phyloP scores from a whole-genome alignment of 1,140 invertebrate species.

The Akabosia matsudoensis region DNA sequence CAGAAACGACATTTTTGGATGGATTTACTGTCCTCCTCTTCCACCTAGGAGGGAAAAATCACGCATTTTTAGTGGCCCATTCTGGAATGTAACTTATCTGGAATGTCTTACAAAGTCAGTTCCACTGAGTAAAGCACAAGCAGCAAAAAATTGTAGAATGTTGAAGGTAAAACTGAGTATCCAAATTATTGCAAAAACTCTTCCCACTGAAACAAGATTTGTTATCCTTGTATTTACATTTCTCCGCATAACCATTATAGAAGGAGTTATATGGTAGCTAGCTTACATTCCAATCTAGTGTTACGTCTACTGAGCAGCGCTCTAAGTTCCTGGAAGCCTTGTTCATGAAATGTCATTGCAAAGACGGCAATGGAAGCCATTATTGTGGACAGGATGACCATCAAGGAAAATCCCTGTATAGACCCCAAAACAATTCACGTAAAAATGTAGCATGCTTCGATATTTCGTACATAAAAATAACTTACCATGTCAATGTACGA shows the following conservation, averaged over 20 bases:
- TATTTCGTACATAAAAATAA: neutral
- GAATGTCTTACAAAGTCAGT: constrained; percentile 31
- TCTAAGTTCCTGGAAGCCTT: constrained; percentile 36
- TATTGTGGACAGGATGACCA: constrained; percentile 34
- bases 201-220: constrained; percentile 26
- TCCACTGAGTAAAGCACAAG: constrained; percentile 34
- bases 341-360: constrained; percentile 25
- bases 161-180: constrained; percentile 38
- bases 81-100: too few relatives aligned
- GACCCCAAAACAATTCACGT: too few relatives aligned
- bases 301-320: constrained; percentile 19
- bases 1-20: constrained; percentile 40
- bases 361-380: constrained; percentile 32
- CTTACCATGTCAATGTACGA: constrained; percentile 39
- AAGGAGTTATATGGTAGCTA: too few relatives aligned
- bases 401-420: constrained; percentile 33
- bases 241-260: neutral
- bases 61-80: too few relatives aligned
- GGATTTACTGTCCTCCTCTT: constrained; percentile 38
- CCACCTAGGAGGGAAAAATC: constrained; percentile 13
- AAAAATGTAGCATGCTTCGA: too few relatives aligned
- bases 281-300: constrained; percentile 28
- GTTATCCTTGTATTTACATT: neutral
- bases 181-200: constrained; percentile 36
- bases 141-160: constrained; percentile 40